These are phyloP conservation scores for Euzetes globulus DNA, from an alignment of 2,888 invertebrate genomes.

Conservation along the genomic window DNA sequence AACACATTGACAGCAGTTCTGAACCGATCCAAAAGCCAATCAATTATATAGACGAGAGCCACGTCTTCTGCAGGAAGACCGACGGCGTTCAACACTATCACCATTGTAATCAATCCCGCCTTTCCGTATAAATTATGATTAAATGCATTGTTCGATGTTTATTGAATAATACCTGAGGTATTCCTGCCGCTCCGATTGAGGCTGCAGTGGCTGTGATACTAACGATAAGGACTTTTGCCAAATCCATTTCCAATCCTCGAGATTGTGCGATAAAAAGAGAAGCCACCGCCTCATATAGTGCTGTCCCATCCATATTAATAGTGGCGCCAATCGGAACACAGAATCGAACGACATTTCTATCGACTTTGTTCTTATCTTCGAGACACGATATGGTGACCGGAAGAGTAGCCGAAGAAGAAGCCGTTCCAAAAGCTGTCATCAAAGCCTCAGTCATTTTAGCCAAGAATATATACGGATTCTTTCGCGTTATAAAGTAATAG, in stretches of 20 bases:
- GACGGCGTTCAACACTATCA: slow-evolving; percentile 85
- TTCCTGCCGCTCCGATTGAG: slow-evolving; percentile 93
- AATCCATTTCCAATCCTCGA: slow-evolving; percentile 67
- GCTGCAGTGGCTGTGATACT: slow-evolving; percentile 93
- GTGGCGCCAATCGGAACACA: slow-evolving; percentile 95
- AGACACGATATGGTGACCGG: slow-evolving; percentile 78
- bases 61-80: slow-evolving; percentile 60
- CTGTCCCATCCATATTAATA: slow-evolving; percentile 97
- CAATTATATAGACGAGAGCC: slow-evolving; percentile 79
- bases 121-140: not conserved
- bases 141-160: too few relatives aligned
- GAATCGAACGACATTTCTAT: slow-evolving; percentile 82
- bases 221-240: slow-evolving; percentile 82
- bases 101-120: slow-evolving; percentile 81
- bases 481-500: slow-evolving; percentile 71
- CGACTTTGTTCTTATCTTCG: slow-evolving; percentile 76
- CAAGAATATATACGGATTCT: slow-evolving; percentile 61
- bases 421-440: slow-evolving; percentile 92
- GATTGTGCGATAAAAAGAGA: slow-evolving; percentile 96
- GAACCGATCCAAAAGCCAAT: slow-evolving; percentile 72
- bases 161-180: slow-evolving; percentile 67
- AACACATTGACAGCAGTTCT: slow-evolving; percentile 76
- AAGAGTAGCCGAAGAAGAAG: slow-evolving; percentile 54
- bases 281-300: slow-evolving; percentile 94
- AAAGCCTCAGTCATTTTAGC: slow-evolving; percentile 59